Conservation (phyloP, 2,797 vertebrate species). For the Onychomys torridus region DNA sequence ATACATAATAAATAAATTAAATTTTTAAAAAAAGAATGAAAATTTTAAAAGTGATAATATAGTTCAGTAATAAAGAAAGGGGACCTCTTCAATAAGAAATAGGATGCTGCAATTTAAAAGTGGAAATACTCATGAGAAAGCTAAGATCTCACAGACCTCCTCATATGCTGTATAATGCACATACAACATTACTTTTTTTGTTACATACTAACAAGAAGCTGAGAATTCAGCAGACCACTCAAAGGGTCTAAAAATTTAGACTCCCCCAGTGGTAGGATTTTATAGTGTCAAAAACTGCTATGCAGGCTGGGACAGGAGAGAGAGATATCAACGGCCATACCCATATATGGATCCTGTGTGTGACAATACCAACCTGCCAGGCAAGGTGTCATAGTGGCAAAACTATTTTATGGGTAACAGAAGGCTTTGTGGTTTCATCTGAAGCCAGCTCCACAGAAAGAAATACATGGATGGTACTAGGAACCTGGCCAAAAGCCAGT, state of each 20-base stretch:
- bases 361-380: not conserved
- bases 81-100: not conserved
- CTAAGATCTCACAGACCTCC: not conserved
- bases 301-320: not conserved
- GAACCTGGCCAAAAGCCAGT: not conserved
- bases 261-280: not conserved
- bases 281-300: not conserved
- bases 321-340: not conserved
- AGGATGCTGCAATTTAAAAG: not conserved
- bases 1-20: too few relatives aligned
- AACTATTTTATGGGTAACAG: not conserved
- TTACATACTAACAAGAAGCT: not conserved
- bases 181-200: not conserved
- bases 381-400: not conserved
- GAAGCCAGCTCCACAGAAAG: not conserved
- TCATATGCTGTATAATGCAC: not conserved
- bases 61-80: not conserved
- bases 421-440: not conserved
- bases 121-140: not conserved
- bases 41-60: not conserved
- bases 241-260: not conserved
- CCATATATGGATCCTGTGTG: not conserved
- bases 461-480: not conserved
- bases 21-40: too few relatives aligned
- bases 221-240: not conserved